These are phyloP conservation scores for Brachyalestes nurse DNA, from an alignment of 2,797 vertebrate species.

Conservation along the genomic window DNA sequence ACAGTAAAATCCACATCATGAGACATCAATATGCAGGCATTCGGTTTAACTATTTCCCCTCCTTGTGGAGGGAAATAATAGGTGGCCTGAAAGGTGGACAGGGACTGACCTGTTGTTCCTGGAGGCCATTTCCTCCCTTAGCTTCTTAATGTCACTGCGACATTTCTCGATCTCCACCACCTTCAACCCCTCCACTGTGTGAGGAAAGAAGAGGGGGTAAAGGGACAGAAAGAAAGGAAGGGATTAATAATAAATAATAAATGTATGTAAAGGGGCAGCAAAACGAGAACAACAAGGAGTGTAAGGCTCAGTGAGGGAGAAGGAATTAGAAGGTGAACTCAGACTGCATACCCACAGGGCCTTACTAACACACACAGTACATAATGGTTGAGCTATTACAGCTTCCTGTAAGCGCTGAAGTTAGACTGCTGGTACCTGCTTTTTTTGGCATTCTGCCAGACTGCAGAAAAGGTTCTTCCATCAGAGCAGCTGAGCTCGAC, in stretches of 20 bases:
- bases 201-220: neutral
- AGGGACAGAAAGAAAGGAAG: constrained; percentile 5
- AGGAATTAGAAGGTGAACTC: neutral
- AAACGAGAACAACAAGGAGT: neutral
- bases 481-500: neutral
- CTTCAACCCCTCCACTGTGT: constrained; percentile 92
- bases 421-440: constrained; percentile 13
- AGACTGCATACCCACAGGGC: neutral
- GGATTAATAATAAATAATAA: neutral
- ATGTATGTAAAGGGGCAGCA: neutral
- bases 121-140: constrained; percentile 90
- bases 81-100: neutral
- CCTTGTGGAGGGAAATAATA: neutral
- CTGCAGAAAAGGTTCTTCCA: constrained; percentile 6
- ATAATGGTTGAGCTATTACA: constrained; percentile 32
- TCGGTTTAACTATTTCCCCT: neutral
- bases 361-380: constrained; percentile 16
- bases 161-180: constrained; percentile 97
- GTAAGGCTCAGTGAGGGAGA: neutral
- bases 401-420: constrained; percentile 25
- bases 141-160: constrained; percentile 91
- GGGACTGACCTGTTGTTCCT: constrained; percentile 77
- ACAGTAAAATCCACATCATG: neutral
- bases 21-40: neutral
- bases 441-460: constrained; percentile 19